These are phyloP conservation scores for Zeus faber DNA, from an alignment of 2,113 vertebrate species.

Conservation along the genomic window DNA sequence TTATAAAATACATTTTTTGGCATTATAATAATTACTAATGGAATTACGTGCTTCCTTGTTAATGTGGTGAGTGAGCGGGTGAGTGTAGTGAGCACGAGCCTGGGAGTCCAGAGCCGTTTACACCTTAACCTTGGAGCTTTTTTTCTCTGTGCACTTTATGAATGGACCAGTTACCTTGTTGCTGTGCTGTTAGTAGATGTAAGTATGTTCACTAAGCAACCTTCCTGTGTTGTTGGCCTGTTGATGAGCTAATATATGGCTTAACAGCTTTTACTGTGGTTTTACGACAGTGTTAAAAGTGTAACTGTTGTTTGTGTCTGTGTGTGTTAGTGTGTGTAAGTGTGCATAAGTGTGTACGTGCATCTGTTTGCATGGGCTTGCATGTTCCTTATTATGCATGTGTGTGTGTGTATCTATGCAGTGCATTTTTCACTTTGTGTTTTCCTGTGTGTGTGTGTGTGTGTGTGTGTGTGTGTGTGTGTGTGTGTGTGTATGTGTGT, in stretches of 20 bases:
- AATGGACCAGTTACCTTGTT: no score
- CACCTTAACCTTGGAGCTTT: no score
- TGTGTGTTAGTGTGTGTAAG: background rate
- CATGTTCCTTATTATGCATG: background rate
- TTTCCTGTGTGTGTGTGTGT: slow-evolving; percentile 19
- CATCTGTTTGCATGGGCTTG: background rate
- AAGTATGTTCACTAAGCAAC: slow-evolving; percentile 47
- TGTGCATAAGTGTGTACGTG: background rate
- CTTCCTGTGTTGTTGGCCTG: slow-evolving; percentile 44
- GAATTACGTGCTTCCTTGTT: no score
- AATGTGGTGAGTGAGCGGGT: no score
- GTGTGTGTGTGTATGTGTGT: background rate
- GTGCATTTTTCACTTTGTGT: slow-evolving; percentile 11
- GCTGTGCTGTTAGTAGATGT: slow-evolving; percentile 29
- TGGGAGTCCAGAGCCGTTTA: no score
- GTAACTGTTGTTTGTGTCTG: background rate
- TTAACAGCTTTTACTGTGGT: slow-evolving; percentile 50
- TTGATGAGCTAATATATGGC: slow-evolving; percentile 49
- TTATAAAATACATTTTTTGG: no score
- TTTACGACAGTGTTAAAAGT: slow-evolving; percentile 44
- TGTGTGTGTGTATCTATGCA: background rate
- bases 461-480: slow-evolving; percentile 20
- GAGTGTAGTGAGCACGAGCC: no score
- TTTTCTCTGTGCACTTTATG: no score
- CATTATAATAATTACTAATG: no score